phyloP scores from a whole-genome alignment of 2,113 vertebrate species.

The Hassar affinis region DNA sequence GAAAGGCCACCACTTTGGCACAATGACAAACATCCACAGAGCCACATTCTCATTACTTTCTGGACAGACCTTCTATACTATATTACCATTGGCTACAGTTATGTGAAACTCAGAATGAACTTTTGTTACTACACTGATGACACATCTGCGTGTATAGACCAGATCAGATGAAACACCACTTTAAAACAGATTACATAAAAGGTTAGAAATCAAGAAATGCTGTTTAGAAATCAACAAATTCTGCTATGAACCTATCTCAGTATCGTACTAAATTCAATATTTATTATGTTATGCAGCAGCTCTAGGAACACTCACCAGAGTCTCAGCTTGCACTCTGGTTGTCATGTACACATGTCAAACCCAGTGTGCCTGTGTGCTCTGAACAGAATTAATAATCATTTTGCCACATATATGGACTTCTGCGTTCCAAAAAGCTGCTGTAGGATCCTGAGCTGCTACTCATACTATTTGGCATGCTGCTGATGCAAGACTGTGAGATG shows the following conservation, averaged over 20 bases:
- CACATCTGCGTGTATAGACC: background rate
- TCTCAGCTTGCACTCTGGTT: background rate
- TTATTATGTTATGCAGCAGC: background rate
- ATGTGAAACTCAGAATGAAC: background rate
- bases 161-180: background rate
- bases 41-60: too few species aligned
- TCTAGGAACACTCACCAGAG: background rate
- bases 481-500: conserved; percentile 25
- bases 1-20: too few species aligned
- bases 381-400: conserved; percentile 12
- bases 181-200: background rate
- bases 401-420: background rate
- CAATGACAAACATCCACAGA: too few species aligned
- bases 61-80: too few species aligned
- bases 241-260: background rate
- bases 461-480: conserved; percentile 9
- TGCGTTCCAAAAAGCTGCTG: background rate
- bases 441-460: background rate
- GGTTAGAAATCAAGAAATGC: background rate
- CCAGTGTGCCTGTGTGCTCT: background rate
- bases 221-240: background rate
- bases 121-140: background rate
- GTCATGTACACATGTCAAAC: background rate
- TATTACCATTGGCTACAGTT: background rate
- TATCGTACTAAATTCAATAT: background rate